These are phyloP conservation scores for Lasioglossum zephyrum DNA, from an alignment of 2,888 invertebrate genomes.

Conservation along the genomic window DNA sequence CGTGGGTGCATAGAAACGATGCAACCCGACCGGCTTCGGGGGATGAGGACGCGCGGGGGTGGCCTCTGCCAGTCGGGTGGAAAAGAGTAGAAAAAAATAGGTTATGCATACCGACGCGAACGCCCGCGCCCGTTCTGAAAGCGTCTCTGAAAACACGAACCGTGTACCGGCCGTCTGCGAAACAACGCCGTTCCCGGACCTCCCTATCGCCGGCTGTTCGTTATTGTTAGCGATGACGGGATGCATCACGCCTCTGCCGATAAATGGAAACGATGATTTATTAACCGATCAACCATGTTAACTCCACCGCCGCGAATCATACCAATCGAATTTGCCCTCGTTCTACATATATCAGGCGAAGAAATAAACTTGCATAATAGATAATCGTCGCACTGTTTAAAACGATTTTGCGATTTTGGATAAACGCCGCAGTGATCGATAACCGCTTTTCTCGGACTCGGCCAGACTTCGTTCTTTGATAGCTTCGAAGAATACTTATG, in stretches of 20 bases:
- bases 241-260: not conserved
- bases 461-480: no score
- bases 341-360: not conserved
- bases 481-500: no score
- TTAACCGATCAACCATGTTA: not conserved
- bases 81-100: conserved; percentile 12
- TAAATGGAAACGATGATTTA: conserved; percentile 5
- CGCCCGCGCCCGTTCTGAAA: not conserved
- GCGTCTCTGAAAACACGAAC: conserved; percentile 25
- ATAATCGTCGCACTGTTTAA: not conserved
- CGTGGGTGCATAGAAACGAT: conserved; percentile 27
- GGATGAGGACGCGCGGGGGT: not conserved
- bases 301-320: not conserved
- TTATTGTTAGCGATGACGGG: conserved; percentile 43
- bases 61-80: not conserved
- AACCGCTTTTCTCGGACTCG: no score
- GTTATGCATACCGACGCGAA: conserved; percentile 4
- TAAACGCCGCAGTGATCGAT: no score
- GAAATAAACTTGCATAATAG: not conserved
- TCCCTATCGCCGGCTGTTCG: conserved; percentile 25
- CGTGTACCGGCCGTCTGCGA: conserved; percentile 8
- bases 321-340: not conserved
- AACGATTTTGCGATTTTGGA: not conserved
- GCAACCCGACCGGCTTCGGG: not conserved
- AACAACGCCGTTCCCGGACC: conserved; percentile 14